Base-by-base conservation (phyloP, 2,113 vertebrate species). In the Siphamia tubifer region DNA sequence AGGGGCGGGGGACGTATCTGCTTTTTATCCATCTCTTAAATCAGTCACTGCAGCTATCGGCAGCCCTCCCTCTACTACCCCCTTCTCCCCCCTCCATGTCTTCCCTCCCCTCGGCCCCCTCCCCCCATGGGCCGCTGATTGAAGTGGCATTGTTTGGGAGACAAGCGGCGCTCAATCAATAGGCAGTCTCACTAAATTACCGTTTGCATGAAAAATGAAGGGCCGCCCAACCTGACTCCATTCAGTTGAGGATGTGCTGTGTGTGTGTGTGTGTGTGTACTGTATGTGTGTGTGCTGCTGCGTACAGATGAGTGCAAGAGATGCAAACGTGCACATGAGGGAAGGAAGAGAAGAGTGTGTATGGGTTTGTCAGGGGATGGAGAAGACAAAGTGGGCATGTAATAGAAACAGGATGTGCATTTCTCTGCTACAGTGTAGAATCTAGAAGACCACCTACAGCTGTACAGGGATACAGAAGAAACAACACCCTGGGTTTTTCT, bases 21-120 rank as follows among this genome's bases (percentile, higher is more conserved):
- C 92, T 93, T 93, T 94, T 93, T 93, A 94, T 94, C 95, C 91
- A 88, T 95, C 94, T 95, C 93, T 95, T 94, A 93, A 95, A 92
- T 96, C 95, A 96, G 91, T 93, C 92, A 89, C 85, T 93, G 92
- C 90, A 92, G 91, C 88, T 94, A 94, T 94, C 77, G 81, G 92
- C 93, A 92, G 89, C 90, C 81, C 84, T 51, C 71, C 73, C 75
- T 30, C 60, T 20, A 56, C 36, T 5, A 19, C 4, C 21, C 23
- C 7, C 28, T 16, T 2, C 16, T 64, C 28, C 62, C 55, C 32
- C 69, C 23, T 47, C 60, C 54, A 51, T 63, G 49, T 38, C 70
- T 57, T 17, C 44, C 24, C 54, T 8, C 11, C 24, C 57, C 34
- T 0, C 7, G 40, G 16, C 52, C 32, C 24, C 43, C 40, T 17